These are phyloP conservation scores for Geopemphigus sp. DNA, from an alignment of 1,140 invertebrate genomes.

Conservation along the genomic window DNA sequence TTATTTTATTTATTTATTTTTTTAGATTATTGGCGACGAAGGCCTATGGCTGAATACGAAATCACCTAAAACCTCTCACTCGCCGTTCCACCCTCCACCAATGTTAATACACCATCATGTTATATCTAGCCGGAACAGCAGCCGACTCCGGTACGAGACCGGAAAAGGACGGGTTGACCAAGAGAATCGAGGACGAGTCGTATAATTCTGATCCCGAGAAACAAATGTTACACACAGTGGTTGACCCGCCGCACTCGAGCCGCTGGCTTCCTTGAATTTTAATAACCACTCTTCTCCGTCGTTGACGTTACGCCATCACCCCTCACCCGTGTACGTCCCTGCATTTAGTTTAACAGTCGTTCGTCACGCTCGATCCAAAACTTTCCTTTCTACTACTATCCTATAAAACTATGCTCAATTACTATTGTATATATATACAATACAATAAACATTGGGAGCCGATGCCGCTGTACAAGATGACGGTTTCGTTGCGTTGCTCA, in stretches of 20 bases:
- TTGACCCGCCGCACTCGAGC: background rate
- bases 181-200: constrained; percentile 22
- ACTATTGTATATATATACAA: no score
- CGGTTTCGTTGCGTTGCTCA: no score
- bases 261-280: constrained; percentile 41
- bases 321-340: background rate
- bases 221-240: constrained; percentile 45
- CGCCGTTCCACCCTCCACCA: background rate
- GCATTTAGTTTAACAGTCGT: background rate
- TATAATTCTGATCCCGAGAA: constrained; percentile 38
- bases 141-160: background rate
- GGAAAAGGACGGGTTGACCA: constrained; percentile 24
- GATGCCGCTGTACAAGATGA: no score
- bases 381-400: constrained; percentile 8
- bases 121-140: background rate
- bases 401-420: background rate
- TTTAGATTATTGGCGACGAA: background rate
- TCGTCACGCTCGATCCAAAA: constrained; percentile 11
- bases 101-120: background rate
- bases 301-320: background rate
- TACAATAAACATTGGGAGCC: no score
- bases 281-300: constrained; percentile 15
- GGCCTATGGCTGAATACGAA: constrained; percentile 6
- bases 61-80: background rate
- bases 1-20: constrained; percentile 5